These are phyloP conservation scores for Taeniopygia guttata DNA, from an alignment of 2,797 vertebrate genomes.

Conservation along the genomic window DNA sequence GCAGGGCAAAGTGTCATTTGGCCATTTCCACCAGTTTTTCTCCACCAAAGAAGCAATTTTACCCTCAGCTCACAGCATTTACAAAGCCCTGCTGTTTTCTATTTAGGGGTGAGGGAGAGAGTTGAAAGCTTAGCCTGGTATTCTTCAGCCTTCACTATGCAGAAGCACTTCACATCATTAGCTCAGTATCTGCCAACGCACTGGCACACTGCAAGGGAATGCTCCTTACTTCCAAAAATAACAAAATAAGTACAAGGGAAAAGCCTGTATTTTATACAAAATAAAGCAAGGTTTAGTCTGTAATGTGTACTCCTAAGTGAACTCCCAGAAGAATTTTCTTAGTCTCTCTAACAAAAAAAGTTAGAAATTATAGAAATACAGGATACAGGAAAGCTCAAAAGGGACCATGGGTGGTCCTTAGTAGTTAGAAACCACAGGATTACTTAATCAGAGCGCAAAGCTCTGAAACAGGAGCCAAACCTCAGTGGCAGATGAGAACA, in stretches of 20 bases:
- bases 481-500: not conserved
- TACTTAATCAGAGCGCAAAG: not conserved
- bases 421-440: not conserved
- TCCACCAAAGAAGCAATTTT: not conserved
- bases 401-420: not conserved
- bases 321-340: not conserved
- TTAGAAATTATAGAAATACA: not conserved
- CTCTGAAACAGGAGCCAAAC: not conserved
- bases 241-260: not conserved
- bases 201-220: not conserved
- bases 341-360: not conserved
- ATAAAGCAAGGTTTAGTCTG: not conserved
- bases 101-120: not conserved
- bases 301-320: not conserved
- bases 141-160: not conserved
- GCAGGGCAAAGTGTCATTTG: not conserved
- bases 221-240: not conserved
- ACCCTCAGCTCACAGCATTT: not conserved
- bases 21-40: not conserved
- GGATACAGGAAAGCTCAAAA: not conserved
- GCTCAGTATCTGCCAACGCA: not conserved
- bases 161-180: not conserved
- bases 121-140: not conserved
- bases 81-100: slow-evolving; percentile 1
- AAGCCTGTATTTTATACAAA: not conserved